Evolutionary conservation across 2,113 vertebrate genomes (phyloP).

Genomic region (Ictalurus punctatus): DNA sequence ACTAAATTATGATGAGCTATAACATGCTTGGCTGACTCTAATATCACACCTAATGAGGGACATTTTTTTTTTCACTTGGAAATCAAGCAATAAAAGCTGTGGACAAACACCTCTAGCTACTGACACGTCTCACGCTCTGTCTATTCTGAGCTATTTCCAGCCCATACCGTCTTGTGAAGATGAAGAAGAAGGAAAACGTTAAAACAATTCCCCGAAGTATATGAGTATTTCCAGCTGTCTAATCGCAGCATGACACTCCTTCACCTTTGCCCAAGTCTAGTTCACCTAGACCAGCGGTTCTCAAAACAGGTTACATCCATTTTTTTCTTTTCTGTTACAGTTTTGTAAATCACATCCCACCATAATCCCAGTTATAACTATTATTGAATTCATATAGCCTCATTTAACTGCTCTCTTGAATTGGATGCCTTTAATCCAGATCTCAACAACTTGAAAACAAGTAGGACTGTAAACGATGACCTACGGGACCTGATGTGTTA

Average conservation of each 20-base stretch:
- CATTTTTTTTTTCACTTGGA: background rate
- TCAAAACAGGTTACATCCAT: too few species aligned
- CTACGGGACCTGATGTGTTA: background rate
- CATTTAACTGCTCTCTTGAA: background rate
- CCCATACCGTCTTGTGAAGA: constrained; percentile 30
- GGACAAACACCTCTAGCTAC: constrained; percentile 13
- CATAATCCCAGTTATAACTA: background rate
- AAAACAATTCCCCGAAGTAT: constrained; percentile 16
- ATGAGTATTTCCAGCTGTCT: constrained; percentile 40
- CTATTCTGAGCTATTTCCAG: constrained; percentile 24
- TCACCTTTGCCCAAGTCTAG: background rate
- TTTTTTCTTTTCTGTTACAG: background rate
- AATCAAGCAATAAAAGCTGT: constrained; percentile 5
- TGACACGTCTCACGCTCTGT: background rate
- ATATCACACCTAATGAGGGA: constrained; percentile 44
- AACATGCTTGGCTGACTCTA: constrained; percentile 68
- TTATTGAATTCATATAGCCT: background rate
- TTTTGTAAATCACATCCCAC: background rate
- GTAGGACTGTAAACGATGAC: background rate
- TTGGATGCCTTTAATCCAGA: background rate
- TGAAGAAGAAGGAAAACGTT: constrained; percentile 21
- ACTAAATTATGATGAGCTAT: constrained; percentile 70
- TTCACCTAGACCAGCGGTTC: background rate
- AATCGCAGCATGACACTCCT: background rate
- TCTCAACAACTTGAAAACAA: background rate